These are phyloP conservation scores for Sorex maritimensis DNA, from an alignment of 2,797 vertebrate species.

Conservation along the genomic window DNA sequence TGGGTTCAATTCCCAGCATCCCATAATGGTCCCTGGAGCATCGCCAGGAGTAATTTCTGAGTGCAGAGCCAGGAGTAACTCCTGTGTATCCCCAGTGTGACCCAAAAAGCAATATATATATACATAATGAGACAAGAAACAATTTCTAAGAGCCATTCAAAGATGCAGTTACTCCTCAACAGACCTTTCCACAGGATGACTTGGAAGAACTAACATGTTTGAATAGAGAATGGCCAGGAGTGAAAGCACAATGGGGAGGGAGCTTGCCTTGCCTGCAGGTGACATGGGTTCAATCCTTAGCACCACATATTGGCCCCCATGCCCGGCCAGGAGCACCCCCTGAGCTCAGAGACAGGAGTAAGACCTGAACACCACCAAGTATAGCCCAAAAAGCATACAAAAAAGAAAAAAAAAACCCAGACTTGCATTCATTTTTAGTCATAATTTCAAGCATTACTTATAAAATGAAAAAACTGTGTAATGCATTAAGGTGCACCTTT, in stretches of 20 bases:
- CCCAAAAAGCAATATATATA: too few relatives aligned
- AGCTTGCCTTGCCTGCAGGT: not conserved
- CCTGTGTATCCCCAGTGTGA: too few relatives aligned
- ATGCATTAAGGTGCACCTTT: not conserved
- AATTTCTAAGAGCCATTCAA: constrained; percentile 68
- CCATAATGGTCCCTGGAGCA: too few relatives aligned
- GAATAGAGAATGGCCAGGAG: constrained; percentile 27
- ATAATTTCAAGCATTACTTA: constrained; percentile 62
- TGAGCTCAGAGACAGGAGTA: too few relatives aligned
- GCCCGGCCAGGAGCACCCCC: too few relatives aligned
- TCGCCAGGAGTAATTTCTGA: too few relatives aligned
- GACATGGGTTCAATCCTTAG: not conserved
- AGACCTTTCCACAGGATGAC: constrained; percentile 62
- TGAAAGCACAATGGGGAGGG: not conserved
- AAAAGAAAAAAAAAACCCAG: too few relatives aligned
- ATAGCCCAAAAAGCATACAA: too few relatives aligned
- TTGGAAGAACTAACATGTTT: constrained; percentile 70
- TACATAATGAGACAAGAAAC: constrained; percentile 56
- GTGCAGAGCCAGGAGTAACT: too few relatives aligned
- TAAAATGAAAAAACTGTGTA: constrained; percentile 59
- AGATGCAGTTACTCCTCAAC: constrained; percentile 45
- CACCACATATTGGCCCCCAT: too few relatives aligned
- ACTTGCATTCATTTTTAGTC: constrained; percentile 66
- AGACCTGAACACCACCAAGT: too few relatives aligned
- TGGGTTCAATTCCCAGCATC: too few relatives aligned